A percentile compares a stretch with the other conserved stretches of the same genome.
These are phyloP conservation scores for Noctua fimbriata DNA, from an alignment of 2,888 invertebrate species.

Conservation along the genomic window DNA sequence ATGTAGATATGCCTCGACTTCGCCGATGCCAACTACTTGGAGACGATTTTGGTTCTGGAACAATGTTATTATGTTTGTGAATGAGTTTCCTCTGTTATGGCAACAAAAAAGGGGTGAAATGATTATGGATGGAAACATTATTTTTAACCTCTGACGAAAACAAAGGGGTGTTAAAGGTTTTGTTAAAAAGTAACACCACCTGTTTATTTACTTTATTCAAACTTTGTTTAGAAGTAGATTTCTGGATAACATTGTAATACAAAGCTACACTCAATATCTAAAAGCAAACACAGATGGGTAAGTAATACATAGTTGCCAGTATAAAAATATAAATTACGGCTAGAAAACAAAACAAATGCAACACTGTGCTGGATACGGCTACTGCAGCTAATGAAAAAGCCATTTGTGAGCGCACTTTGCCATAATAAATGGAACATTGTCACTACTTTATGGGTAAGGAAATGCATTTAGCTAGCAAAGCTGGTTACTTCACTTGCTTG, in stretches of 20 bases:
- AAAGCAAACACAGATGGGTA: constrained; percentile 2
- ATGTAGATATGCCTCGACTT: neutral
- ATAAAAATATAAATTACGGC: constrained; percentile 28
- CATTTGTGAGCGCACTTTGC: constrained; percentile 51
- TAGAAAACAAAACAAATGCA: constrained; percentile 16
- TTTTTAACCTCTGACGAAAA: neutral
- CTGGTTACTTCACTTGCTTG: constrained; percentile 3
- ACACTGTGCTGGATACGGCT: constrained; percentile 27
- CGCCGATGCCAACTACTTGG: neutral
- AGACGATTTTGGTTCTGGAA: neutral
- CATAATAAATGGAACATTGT: constrained; percentile 40
- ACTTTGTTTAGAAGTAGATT: neutral
- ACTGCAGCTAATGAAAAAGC: constrained; percentile 57
- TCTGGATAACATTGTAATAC: neutral
- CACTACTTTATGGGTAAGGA: constrained; percentile 46
- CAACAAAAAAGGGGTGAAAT: neutral
- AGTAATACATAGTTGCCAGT: neutral
- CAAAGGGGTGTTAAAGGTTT: neutral
- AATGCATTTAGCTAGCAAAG: constrained; percentile 33
- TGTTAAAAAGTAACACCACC: neutral
- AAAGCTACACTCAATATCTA: neutral
- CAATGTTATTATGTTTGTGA: neutral
- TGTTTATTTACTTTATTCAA: neutral
- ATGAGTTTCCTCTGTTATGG: neutral
- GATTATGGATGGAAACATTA: neutral